These are phyloP conservation scores for Horisme vitalbata DNA, from an alignment of 2,888 invertebrate species.

Conservation along the genomic window DNA sequence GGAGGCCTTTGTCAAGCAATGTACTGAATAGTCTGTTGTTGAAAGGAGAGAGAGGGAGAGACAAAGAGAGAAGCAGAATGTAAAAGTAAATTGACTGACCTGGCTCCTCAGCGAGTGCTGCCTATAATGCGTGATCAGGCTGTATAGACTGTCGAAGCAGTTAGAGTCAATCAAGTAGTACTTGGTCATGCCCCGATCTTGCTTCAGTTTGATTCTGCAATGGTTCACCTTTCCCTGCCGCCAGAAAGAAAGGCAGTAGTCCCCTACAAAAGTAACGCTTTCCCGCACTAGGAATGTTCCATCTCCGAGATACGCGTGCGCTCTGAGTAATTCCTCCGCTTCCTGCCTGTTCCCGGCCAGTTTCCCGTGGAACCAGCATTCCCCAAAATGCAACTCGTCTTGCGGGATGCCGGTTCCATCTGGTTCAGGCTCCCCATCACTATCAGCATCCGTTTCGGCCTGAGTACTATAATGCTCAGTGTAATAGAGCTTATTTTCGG, in stretches of 20 bases:
- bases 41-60: too few relatives aligned
- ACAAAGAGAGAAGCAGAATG: not conserved
- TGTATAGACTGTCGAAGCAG: slow-evolving; percentile 95
- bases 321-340: slow-evolving; percentile 89
- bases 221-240: slow-evolving; percentile 94
- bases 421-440: slow-evolving; percentile 84
- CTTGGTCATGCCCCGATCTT: slow-evolving; percentile 93
- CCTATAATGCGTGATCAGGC: slow-evolving; percentile 94
- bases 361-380: slow-evolving; percentile 97
- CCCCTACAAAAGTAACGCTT: slow-evolving; percentile 97
- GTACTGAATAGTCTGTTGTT: too few relatives aligned
- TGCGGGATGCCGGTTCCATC: slow-evolving; percentile 87
- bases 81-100: slow-evolving; percentile 70
- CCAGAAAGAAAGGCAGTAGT: slow-evolving; percentile 98
- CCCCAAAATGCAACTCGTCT: slow-evolving; percentile 95
- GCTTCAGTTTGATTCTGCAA: slow-evolving; percentile 94
- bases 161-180: slow-evolving; percentile 95
- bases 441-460: slow-evolving; percentile 80
- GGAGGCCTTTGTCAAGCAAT: too few relatives aligned
- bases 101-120: slow-evolving; percentile 93
- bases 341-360: slow-evolving; percentile 90
- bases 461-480: slow-evolving; percentile 85
- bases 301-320: slow-evolving; percentile 92
- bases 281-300: slow-evolving; percentile 96
- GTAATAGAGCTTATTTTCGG: slow-evolving; percentile 93